These are phyloP conservation scores for Arbacia lixula DNA, from an alignment of 53 echinoderm and acorn worm genomes.

Conservation along the genomic window DNA sequence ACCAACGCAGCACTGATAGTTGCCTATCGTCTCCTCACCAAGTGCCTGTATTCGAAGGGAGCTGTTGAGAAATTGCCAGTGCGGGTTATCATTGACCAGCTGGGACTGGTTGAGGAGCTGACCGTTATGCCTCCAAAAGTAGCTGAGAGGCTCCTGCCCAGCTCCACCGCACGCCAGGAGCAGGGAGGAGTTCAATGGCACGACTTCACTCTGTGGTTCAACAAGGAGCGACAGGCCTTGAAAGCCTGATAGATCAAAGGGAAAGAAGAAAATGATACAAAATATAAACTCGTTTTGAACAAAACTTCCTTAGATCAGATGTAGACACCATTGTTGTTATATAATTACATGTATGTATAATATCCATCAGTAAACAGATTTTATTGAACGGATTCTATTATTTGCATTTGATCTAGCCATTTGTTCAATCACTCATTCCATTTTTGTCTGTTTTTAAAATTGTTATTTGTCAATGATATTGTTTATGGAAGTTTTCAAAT, in stretches of 20 bases:
- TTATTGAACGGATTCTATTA: too few relatives aligned
- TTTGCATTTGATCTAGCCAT: too few relatives aligned
- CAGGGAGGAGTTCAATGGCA: slow-evolving; percentile 35
- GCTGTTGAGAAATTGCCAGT: background rate
- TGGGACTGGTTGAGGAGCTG: background rate
- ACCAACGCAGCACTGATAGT: slow-evolving; percentile 81
- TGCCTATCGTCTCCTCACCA: slow-evolving; percentile 34
- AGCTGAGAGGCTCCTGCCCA: slow-evolving; percentile 54
- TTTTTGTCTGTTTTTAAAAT: too few relatives aligned
- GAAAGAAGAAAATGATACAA: too few relatives aligned
- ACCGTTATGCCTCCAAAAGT: slow-evolving; percentile 50
- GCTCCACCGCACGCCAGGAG: slow-evolving; percentile 50
- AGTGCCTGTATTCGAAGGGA: slow-evolving; percentile 15
- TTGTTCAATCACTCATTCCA: too few relatives aligned
- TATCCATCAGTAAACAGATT: too few relatives aligned
- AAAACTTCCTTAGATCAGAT: too few relatives aligned
- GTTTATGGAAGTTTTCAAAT: too few relatives aligned
- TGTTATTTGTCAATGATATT: too few relatives aligned
- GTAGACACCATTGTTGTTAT: too few relatives aligned
- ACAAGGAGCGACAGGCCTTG: slow-evolving; percentile 51
- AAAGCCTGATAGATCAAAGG: slow-evolving; percentile 25
- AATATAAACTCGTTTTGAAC: too few relatives aligned
- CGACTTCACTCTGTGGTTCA: slow-evolving; percentile 57
- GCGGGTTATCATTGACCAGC: background rate
- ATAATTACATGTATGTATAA: too few relatives aligned